Conservation (phyloP, 2,888 invertebrate species). For the Oscheius sp. region DNA sequence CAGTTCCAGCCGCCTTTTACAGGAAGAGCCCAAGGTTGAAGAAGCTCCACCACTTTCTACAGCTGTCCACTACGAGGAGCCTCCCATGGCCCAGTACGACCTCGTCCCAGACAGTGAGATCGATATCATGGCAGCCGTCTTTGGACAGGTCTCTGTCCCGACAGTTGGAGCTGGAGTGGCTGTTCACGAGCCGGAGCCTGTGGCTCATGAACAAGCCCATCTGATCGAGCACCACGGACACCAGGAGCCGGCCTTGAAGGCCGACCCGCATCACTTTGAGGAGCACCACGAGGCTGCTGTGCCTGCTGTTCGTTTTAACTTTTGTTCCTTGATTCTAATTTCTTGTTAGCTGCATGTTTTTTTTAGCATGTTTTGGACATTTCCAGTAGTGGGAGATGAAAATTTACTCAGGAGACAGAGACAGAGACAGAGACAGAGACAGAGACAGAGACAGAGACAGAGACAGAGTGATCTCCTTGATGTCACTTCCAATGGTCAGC, state of each 20-base stretch:
- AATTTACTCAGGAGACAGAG: too few species aligned
- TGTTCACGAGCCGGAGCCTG: slow-evolving; percentile 37
- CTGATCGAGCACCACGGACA: slow-evolving; percentile 31
- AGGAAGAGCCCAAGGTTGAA: slow-evolving; percentile 9
- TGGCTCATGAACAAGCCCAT: slow-evolving; percentile 35
- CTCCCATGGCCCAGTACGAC: slow-evolving; percentile 32
- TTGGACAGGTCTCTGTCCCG: slow-evolving; percentile 1
- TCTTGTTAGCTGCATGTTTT: background rate
- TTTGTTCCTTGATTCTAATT: slow-evolving; percentile 23
- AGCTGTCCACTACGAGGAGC: slow-evolving; percentile 8
- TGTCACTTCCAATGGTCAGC: background rate
- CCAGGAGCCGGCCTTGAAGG: background rate
- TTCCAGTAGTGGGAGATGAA: too few species aligned
- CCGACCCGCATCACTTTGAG: slow-evolving; percentile 8
- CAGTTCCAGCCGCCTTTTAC: background rate
- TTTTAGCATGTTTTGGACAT: background rate
- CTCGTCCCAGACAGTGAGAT: slow-evolving; percentile 30
- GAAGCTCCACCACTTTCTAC: slow-evolving; percentile 12
- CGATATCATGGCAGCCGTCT: slow-evolving; percentile 41
- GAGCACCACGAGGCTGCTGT: background rate
- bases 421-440: too few species aligned
- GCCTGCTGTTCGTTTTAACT: slow-evolving; percentile 24
- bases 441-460: background rate
- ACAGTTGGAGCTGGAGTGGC: background rate
- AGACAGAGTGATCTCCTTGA: background rate